Evolutionary conservation across 2,888 invertebrate genomes (phyloP), one percentile per base, ranked within the genome.

Genomic region (Cotesia congregata): DNA sequence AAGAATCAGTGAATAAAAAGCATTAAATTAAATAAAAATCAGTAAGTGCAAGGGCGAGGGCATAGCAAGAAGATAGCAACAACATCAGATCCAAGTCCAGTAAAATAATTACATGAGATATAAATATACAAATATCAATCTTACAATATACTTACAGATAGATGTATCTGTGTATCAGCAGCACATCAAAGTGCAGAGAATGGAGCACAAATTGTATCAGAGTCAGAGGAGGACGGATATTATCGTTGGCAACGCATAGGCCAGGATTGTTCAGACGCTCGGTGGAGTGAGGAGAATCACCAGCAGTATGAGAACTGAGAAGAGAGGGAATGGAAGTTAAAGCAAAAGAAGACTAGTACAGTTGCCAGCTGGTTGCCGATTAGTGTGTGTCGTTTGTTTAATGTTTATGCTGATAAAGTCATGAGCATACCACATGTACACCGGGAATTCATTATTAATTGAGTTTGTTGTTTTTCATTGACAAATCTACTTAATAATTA

Each of bases 281-380:
- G 15, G 61, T 71, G 71, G 75, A 67, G 75, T 62, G 75, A 67
- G 75, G 71, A 30, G 67, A 40, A 15, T 15, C 65, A 71, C 71
- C 61, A 61, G 67, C 67, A 30, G 67, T 40, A 30, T 40, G 76
- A 76, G 80, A 74, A 77, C 76, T 40, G 76, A 76, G 80, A 74
- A 77, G 77, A 72, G 76, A 79, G 78, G 74, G 75, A 71, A 78
- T 73, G 67, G 67, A 74, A 70, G 76, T 75, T 81, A 76, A 67
- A 78, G 75, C 40, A 40, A 78, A 75, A 78, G 72, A 50, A 50
- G 40, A 30, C 50, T 38, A 78, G 75, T 78, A 76, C 86, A 87
- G 87, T 87, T 82, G 85, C 84, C 87, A 86, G 86, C 83, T 86
- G 84, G 84, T 84, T 79, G 83, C 81, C 83, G 85, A 82, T 80